Evolutionary conservation across 2,797 vertebrate species (phyloP), one percentile per base, ranked within the genome.

Genomic region (Sebastes vulpes): DNA sequence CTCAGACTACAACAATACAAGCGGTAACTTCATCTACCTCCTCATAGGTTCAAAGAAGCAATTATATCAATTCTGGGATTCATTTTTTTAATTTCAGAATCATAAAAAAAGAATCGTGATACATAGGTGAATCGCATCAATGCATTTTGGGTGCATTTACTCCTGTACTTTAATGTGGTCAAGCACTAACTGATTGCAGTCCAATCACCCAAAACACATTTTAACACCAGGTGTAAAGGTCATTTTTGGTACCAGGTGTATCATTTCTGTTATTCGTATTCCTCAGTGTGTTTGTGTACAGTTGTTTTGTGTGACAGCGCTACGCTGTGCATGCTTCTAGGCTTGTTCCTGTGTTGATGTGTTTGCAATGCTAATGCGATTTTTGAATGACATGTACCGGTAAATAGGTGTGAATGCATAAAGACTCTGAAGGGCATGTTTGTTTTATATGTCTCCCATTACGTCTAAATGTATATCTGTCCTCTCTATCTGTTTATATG

Each of bases 361-460:
- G 64, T 72, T 77, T 88, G 52, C 31, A 23, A 60, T 72, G 65
- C 65, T 83, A 69, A 88, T 82, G 72, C 59, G 54, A 26, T 69
- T 59, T 72, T 38, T 82, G 53, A 85, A 69, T n/a, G 31, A 72
- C 63, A 60, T 32, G 16, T 59, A 23, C 26, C 50, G 42, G 29
- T 50, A 58, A 78, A 71, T 46, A 58, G 16, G 54, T 72, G 65
- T 14, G 38, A 78, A 77, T 54, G 20, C 56, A 59, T 70, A 52
- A 77, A 69, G n/a, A 67, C 52, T 31, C 66, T 63, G 65, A 80
- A 76, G 70, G 82, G 82, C 73, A 70, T 57, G 61, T 75, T 81
- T 73, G 53, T 72, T 73, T 31, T 64, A 46, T 65, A 20, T 25
- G 63, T 42, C 52, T 74, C 58, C 38, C 57, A 64, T 82, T 79